These are phyloP conservation scores for Sakesphorus luctuosus DNA, from an alignment of 2,113 vertebrate species.

Conservation along the genomic window DNA sequence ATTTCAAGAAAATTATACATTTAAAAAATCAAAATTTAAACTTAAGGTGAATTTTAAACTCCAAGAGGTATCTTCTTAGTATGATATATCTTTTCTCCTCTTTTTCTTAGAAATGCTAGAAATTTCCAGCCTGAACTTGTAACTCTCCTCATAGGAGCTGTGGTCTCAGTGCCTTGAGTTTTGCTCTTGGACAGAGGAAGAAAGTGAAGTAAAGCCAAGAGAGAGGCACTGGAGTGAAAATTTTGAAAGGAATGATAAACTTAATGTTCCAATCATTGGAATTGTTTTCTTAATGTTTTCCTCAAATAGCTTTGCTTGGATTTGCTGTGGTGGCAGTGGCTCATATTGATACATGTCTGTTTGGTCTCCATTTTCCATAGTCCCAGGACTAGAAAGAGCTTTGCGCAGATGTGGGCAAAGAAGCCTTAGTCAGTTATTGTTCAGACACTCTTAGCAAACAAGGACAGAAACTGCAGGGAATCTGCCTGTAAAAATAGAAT, in stretches of 20 bases:
- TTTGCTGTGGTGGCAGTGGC: not conserved
- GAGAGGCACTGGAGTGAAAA: not conserved
- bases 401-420: fast-evolving
- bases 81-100: not conserved
- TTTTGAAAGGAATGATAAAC: not conserved
- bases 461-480: not conserved
- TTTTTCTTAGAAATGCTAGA: not conserved
- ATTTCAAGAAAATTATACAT: not conserved
- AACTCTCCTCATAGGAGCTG: not conserved
- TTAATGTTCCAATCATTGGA: not conserved
- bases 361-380: not conserved
- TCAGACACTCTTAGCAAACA: not conserved
- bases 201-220: not conserved
- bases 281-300: not conserved
- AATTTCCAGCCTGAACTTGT: not conserved
- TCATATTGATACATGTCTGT: not conserved
- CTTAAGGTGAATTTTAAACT: not conserved
- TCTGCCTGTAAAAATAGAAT: not conserved
- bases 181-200: not conserved
- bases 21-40: not conserved
- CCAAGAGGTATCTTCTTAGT: not conserved
- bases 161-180: not conserved
- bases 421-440: not conserved
- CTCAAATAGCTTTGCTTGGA: not conserved
- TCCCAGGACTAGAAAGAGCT: not conserved